Base-by-base conservation (phyloP, 2,888 invertebrate species). In the Eupithecia subumbrata region DNA sequence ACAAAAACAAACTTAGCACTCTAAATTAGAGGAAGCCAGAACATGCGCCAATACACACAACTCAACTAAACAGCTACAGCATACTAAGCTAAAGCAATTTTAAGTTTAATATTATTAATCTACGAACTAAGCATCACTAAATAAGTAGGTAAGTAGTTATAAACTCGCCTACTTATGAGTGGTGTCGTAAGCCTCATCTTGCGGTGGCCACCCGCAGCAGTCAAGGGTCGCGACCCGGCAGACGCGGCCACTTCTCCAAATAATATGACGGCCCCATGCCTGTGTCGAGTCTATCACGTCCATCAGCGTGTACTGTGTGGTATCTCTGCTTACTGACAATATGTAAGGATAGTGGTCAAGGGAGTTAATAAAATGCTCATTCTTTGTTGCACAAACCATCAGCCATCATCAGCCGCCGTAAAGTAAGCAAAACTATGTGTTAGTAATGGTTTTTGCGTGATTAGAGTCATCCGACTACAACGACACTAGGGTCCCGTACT, bases 231-330 rank as follows among this genome's bases (percentile, higher is more conserved):
- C 43, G 69, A 70, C 72, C 67, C 60, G 70, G 72, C 74, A 30
- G 48, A 71, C 73, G 73, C 63, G 74, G 76, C 76, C 22, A 60
- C 60, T 60, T 60, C 60, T 64, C 64, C 34, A 78, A 79, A 78
- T 78, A 78, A 78, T 78, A 56, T 80, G 78, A 78, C 80, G 69
- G 74, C 66, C 60, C 74, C 73, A 69, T 71, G 72, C 66, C 60
- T 22, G 76, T 72, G 69, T 75, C 71, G 63, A 37, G 75, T 75
- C 71, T 60, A 68, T 71, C 66, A 66, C 30, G 60, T 69, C 75
- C 52, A 52, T 37, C 72, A 69, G 5, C 22, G 2, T 22, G 22
- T 56, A 56, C 52, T 22, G 30, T 30, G 37, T 7, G 37, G 37
- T 37, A 37, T 56, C 12, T 25, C 60, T 25, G 60, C 60, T 60